Evolutionary conservation across 2,113 vertebrate species (phyloP), one percentile per base, ranked within the genome.

Genomic region (Abramis brama): DNA sequence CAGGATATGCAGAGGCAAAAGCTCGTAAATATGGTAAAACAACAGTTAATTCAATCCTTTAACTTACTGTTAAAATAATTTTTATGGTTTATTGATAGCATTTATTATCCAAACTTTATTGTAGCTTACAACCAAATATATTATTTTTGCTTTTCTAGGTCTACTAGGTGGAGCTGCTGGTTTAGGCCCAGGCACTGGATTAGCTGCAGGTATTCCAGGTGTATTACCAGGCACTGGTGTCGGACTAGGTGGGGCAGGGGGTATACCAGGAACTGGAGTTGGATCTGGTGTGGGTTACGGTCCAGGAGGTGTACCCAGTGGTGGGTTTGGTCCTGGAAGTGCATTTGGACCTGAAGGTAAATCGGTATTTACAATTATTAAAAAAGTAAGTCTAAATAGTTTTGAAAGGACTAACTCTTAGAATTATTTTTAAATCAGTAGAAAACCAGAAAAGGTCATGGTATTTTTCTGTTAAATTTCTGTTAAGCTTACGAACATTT

Each of bases 11-110:
- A 30, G 89, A 52, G 13, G 82, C 78, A 50, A 89, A 88, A 80
- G 84, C 89, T 62, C 86, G 68, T 55, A 89, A 89, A 87, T 87
- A 87, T 84, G 86, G 86, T 89, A 87, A 68, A 85, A 21, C 52
- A 82, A 33, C n/a, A 21, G 36, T 68, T 76, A 77, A 76, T 85
- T 47, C 23, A 52, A 79, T 52, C 39, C 17, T 70, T 59, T 1
- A 36, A 66, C n/a, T n/a, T 45, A 30, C 23, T 33, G 71, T 59
- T 71, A 60, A 25, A 43, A 10, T 39, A 57, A 59, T 25, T 39
- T 11, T 73, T 17, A 73, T 8, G 12, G 21, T 25, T 75, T 75
- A 75, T 50, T 74, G 23, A 47, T 47, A 47, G 2, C 11, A 47
- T 74, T 74, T 74, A 47, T 47, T 15, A 47, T 25, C 23, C 23